Conservation (phyloP, 2,113 vertebrate genomes). For the Upupa epops region DNA sequence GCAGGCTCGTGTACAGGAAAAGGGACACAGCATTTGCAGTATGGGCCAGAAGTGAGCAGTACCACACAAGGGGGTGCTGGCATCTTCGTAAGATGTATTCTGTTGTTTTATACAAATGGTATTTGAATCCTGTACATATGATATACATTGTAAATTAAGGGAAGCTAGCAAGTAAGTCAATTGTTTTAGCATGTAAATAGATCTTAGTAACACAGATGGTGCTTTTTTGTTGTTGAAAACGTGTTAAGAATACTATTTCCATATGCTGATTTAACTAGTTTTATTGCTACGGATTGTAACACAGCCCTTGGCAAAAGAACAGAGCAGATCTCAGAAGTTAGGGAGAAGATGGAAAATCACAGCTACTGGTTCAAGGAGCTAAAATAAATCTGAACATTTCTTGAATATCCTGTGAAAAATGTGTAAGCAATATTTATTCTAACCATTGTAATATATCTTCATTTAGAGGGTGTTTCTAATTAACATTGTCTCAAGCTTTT, state of each 20-base stretch:
- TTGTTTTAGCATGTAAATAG: not conserved
- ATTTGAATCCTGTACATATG: not conserved
- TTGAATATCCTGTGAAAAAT: not conserved
- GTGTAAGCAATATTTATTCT: not conserved
- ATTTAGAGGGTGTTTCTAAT: not conserved
- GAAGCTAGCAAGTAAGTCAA: not conserved
- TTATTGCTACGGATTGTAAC: not conserved
- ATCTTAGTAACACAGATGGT: not conserved
- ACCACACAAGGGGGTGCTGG: not conserved
- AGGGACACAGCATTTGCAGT: not conserved
- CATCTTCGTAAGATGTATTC: not conserved
- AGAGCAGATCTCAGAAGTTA: not conserved
- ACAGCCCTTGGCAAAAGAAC: not conserved
- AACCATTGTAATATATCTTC: not conserved
- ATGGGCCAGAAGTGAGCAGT: not conserved
- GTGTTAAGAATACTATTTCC: conserved; percentile 29
- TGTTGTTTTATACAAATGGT: not conserved
- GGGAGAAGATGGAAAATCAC: not conserved
- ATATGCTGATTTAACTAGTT: conserved; percentile 8
- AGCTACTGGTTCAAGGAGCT: not conserved
- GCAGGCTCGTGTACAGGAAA: not conserved
- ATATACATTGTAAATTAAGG: not conserved
- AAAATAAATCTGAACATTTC: not conserved
- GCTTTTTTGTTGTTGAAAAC: not conserved
- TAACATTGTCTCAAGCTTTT: not conserved